Base-by-base conservation (phyloP, 2,888 invertebrate genomes). In the Omphaloscelis lunosa region DNA sequence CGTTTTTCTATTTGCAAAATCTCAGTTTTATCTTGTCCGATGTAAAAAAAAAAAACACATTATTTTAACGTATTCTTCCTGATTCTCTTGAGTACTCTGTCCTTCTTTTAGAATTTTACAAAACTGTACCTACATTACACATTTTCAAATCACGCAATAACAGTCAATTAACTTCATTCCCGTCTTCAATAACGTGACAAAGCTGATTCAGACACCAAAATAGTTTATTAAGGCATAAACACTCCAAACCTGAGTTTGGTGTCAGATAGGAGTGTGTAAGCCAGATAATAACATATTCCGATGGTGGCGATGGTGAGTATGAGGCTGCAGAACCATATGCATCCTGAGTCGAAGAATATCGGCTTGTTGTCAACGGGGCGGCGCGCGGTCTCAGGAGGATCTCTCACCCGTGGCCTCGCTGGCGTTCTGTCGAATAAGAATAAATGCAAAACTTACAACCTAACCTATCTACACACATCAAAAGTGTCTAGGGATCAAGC, bases 191-290 rank as follows among this genome's bases (percentile, higher is more conserved):
- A 4, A 17, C 1, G 5, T 15, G 39, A 29, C n/a, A 27, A 56
- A 45, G n/a, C 11, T 34, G n/a, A 34, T n/a, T 45, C n/a, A 3
- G 11, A 48, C 6, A 29, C 15, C n/a, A 51, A 34, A 74, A 53
- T 6, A 5, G 11, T 39, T 34, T 29, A 29, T 85, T 75, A 90
- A 8, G 92, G 91, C 2, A 95, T 83, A 88, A 96, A 96, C 9
- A 96, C 61, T 23, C 95, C 93, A 82, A 96, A 96, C 73, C 93
- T 95, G 1, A 96, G 90, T 73, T 96, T 96, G 4, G 95, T 94
- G 4, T 93, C 91, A 7, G 91, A 86, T 51, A 96, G 87, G 2
- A 96, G 90, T 0, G 92, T 69, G 70, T 95, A 96, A 0, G 95
- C 96, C 34, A 90, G 93, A 79, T 93, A 95, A 75, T 95, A 95